These are phyloP conservation scores for Troilus luridus DNA, from an alignment of 2,888 invertebrate genomes.

Conservation along the genomic window DNA sequence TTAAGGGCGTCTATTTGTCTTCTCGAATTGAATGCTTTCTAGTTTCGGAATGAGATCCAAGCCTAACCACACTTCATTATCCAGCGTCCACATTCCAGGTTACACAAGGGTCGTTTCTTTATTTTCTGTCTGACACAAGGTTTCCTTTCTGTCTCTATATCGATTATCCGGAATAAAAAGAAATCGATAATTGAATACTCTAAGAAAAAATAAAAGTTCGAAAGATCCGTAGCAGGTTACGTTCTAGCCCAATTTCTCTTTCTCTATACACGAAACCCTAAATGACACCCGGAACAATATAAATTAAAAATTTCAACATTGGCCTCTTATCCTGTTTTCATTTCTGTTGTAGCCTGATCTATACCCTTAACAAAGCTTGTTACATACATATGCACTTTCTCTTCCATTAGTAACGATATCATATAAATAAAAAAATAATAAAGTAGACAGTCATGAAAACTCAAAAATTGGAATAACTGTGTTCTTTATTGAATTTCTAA, in stretches of 20 bases:
- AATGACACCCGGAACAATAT: neutral
- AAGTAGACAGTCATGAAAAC: no score
- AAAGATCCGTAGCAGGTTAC: neutral
- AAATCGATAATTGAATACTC: neutral
- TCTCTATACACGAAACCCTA: neutral
- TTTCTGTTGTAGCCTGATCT: no score
- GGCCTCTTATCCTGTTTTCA: neutral
- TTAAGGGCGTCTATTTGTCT: neutral
- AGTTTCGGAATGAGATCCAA: constrained; percentile 14
- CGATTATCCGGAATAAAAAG: neutral
- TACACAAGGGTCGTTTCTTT: neutral
- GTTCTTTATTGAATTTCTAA: no score
- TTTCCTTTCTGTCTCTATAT: neutral
- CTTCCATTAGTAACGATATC: no score
- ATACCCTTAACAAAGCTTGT: no score
- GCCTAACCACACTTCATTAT: constrained; percentile 32
- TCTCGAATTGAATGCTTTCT: neutral
- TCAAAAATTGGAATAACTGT: no score
- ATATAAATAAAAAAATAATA: no score
- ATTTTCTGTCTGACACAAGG: neutral
- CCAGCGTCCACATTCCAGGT: neutral
- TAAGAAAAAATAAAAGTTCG: neutral
- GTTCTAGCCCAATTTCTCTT: neutral
- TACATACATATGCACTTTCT: no score
- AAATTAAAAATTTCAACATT: neutral